Conservation (phyloP, 2,888 invertebrate genomes). For the Pristionchus arcanus region DNA sequence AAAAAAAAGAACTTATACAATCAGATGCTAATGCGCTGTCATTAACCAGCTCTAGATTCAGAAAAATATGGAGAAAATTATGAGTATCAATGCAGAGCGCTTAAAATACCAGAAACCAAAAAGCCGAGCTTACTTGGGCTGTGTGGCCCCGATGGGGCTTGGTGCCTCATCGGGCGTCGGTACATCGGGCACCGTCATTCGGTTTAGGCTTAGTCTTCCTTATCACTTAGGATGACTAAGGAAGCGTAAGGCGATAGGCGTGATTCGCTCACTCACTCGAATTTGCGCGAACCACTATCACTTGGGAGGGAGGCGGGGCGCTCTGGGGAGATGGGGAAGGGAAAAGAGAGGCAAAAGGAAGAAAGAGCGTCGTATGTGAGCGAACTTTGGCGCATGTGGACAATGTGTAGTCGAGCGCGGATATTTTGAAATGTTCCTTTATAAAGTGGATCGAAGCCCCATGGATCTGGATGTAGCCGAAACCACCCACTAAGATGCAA, state of each 20-base stretch:
- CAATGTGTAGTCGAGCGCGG: not conserved
- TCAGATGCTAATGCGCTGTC: no score
- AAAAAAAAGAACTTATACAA: no score
- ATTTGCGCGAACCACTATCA: constrained; percentile 27
- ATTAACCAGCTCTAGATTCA: no score
- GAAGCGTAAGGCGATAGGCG: not conserved
- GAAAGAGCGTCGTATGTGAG: not conserved
- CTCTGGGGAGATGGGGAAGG: not conserved
- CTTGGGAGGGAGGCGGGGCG: constrained; percentile 5
- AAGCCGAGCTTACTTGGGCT: constrained; percentile 18
- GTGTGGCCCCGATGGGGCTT: not conserved
- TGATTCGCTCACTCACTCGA: not conserved
- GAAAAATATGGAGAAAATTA: no score
- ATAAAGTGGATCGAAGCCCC: not conserved
- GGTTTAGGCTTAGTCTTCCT: not conserved
- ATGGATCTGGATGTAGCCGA: not conserved
- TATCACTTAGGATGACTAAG: not conserved
- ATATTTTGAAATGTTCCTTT: not conserved
- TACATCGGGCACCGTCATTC: constrained; percentile 27
- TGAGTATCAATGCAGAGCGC: no score
- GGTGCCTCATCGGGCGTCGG: constrained; percentile 19
- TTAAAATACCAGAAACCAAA: not conserved
- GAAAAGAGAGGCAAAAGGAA: not conserved
- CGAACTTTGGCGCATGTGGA: constrained; percentile 9
- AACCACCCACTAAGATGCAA: no score